Evolutionary conservation across 2,888 invertebrate species (phyloP).

Genomic region (Hirtodrosophila alboralis): DNA sequence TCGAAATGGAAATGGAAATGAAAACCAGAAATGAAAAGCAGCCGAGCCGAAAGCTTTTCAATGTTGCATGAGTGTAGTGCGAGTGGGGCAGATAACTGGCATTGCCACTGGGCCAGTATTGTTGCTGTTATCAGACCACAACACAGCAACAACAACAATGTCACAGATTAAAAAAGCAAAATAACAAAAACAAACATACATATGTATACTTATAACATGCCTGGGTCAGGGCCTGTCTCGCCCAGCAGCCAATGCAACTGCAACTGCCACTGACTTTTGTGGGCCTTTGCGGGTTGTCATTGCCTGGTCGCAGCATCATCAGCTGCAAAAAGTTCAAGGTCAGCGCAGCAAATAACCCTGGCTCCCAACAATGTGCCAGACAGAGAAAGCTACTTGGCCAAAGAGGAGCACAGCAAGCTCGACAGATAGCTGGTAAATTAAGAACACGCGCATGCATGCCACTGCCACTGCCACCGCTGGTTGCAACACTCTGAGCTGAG

Average conservation of each 20-base stretch:
- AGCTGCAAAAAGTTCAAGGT: conserved; percentile 72
- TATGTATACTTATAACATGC: too few relatives aligned
- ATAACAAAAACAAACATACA: conserved; percentile 3
- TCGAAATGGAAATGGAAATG: conserved; percentile 67
- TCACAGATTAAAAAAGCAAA: conserved; percentile 50
- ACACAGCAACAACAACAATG: conserved; percentile 39
- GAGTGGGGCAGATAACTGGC: conserved; percentile 17
- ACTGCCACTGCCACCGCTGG: not conserved
- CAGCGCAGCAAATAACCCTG: conserved; percentile 57
- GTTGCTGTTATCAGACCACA: conserved; percentile 54
- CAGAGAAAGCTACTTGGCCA: conserved; percentile 16
- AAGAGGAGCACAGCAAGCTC: conserved; percentile 16
- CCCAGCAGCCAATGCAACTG: conserved; percentile 5
- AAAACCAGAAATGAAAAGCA: conserved; percentile 77
- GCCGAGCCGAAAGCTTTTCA: conserved; percentile 72
- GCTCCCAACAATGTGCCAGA: conserved; percentile 36
- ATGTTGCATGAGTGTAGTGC: conserved; percentile 13
- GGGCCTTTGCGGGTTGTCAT: conserved; percentile 3
- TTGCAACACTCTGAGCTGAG: conserved; percentile 5
- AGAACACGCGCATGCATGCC: conserved; percentile 20
- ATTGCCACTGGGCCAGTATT: too few relatives aligned
- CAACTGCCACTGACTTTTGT: conserved; percentile 15
- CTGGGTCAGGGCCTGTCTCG: conserved; percentile 56
- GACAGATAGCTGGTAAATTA: conserved; percentile 13
- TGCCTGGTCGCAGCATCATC: conserved; percentile 40